Base-by-base conservation (phyloP, 2,113 vertebrate genomes). In the Phylloscopus trochiloides region DNA sequence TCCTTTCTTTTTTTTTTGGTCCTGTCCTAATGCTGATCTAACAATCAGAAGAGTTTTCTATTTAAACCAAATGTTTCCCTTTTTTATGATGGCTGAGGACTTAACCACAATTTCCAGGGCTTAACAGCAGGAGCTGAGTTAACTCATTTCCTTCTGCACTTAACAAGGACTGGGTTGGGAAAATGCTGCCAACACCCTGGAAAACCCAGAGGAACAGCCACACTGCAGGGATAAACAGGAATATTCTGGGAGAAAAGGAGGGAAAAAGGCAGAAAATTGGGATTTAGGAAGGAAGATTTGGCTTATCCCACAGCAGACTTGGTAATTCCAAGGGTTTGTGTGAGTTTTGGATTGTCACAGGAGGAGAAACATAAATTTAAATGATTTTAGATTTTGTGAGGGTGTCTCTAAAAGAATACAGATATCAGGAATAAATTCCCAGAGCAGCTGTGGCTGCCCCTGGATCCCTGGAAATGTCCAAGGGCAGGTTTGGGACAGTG, bases 61-160 rank as follows among this genome's bases (percentile, higher is more conserved):
- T 96, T 93, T 80, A 96, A 97, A 97, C 96, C 97, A 97, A 97
- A 96, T 95, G 93, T 95, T 96, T 76, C 55, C 57, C 52, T 91
- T 96, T 89, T 57, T 58, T 54, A 65, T 92, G 90, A 96, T 52
- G 82, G 82, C 76, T 97, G 93, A 88, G 82, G 85, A 94, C 25
- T 94, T 86, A 97, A 90, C 94, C 94, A 94, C 94, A 95, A 96
- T 92, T 97, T 97, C 88, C 90, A 97, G 86, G 86, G 95, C 14
- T 95, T 93, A 96, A 79, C 94, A 95, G 94, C 95, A 95, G 96
- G 93, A 94, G 94, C 86, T 95, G 89, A 96, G 95, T 97, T 94
- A 96, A 97, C 95, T 97, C 92, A 96, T 97, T 97, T 97, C 96
- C 96, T 95, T 47, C 96, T 96, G 90, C 94, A 94, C 93, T 97